Percentiles rank a stretch among this genome's conserved stretches.
Evolutionary conservation across 2,113 vertebrate genomes (phyloP).

Genomic region (Sinocyclocheilus rhinocerous): DNA sequence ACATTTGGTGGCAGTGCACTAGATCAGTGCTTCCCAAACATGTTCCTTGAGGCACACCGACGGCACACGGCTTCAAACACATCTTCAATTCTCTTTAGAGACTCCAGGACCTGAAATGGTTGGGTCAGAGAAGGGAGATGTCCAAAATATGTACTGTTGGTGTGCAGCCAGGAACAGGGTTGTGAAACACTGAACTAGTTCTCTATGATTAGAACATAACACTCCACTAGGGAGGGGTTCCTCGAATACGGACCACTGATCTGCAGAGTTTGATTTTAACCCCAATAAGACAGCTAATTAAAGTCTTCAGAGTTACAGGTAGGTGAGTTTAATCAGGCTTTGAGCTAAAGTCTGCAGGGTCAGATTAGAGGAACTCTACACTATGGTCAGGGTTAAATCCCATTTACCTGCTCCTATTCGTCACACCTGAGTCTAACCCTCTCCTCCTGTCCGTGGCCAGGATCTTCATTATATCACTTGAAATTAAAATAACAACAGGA

Average conservation of each 20-base stretch:
- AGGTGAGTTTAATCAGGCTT: neutral
- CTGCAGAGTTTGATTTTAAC: neutral
- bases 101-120: neutral
- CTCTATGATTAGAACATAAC: neutral
- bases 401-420: neutral
- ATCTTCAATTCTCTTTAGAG: neutral
- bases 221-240: neutral
- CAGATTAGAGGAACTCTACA: neutral
- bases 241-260: neutral
- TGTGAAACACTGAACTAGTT: neutral
- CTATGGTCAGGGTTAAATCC: neutral
- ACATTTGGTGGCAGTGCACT: neutral
- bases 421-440: neutral
- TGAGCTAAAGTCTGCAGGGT: neutral
- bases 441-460: neutral
- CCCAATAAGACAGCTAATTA: neutral
- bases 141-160: neutral
- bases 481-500: slow-evolving; percentile 31
- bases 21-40: neutral
- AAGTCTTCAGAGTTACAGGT: neutral
- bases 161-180: neutral
- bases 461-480: neutral
- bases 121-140: neutral
- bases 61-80: no score
- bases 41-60: neutral